Conservation (phyloP, 2,113 vertebrate genomes). For the Enhydra lutris region DNA sequence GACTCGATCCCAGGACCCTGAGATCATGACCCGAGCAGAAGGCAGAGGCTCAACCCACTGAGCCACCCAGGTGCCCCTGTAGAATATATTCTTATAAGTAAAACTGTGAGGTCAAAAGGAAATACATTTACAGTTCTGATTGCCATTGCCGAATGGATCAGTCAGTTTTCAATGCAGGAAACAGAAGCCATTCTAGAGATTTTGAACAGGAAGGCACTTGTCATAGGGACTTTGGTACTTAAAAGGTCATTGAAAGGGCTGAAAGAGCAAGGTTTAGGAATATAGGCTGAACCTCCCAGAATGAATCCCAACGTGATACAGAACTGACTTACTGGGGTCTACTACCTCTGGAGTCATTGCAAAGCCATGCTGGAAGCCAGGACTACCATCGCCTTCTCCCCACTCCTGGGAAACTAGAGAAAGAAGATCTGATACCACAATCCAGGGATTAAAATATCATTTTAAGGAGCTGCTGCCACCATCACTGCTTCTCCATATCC, state of each 20-base stretch:
- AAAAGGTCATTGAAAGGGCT: background rate
- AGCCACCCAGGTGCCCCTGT: background rate
- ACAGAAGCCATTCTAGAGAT: background rate
- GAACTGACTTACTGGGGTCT: background rate
- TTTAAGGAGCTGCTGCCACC: background rate
- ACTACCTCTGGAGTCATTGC: background rate
- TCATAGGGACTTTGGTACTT: background rate
- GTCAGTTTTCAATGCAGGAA: conserved; percentile 16
- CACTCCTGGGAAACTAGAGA: background rate
- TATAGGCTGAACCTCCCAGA: background rate
- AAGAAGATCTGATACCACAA: background rate
- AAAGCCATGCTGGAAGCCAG: background rate
- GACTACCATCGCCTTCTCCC: background rate
- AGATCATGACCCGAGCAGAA: too few species aligned
- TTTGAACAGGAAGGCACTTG: background rate
- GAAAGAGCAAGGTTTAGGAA: background rate
- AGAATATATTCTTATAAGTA: background rate
- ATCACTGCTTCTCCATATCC: background rate
- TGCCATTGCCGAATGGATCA: background rate
- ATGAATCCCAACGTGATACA: background rate
- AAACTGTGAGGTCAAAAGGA: background rate
- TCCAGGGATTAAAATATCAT: background rate
- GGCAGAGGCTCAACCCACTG: too few species aligned
- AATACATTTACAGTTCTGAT: background rate
- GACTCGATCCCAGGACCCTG: too few species aligned